Evolutionary conservation across 2,888 invertebrate species (phyloP).

Genomic region (Ophion obscuratus): DNA sequence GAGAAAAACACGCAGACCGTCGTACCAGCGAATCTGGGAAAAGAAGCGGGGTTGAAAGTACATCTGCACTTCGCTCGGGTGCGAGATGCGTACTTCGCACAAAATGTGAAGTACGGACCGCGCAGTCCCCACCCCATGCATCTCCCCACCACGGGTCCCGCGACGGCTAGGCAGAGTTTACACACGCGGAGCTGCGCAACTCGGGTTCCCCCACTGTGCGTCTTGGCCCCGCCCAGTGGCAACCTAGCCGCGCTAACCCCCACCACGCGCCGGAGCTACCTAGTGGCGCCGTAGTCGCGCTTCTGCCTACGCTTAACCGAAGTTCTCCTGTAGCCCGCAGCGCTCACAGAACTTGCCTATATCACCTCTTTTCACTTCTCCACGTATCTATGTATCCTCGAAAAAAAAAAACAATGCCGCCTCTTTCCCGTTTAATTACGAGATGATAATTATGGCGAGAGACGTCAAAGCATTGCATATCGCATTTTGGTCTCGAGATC

Average conservation of each 20-base stretch:
- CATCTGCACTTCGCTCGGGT: not conserved
- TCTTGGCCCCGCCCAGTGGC: not conserved
- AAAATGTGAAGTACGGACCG: not conserved
- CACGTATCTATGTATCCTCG: not conserved
- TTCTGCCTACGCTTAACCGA: not conserved
- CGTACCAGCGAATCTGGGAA: too few relatives aligned
- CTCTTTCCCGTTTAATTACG: constrained; percentile 38
- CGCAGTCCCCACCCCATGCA: too few relatives aligned
- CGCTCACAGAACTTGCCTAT: not conserved
- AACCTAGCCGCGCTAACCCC: not conserved
- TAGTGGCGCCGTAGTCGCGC: not conserved
- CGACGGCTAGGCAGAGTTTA: not conserved
- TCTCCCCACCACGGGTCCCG: not conserved
- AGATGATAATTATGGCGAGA: constrained; percentile 24
- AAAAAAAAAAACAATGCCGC: constrained; percentile 20
- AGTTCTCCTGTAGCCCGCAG: not conserved
- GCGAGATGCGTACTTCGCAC: not conserved
- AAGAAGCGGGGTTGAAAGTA: not conserved
- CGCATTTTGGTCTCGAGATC: constrained; percentile 24
- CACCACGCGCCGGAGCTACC: not conserved
- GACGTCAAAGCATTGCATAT: constrained; percentile 20
- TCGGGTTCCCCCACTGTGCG: not conserved
- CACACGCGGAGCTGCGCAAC: not conserved
- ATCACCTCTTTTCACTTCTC: constrained; percentile 16
- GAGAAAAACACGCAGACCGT: not conserved